Conservation (phyloP, 2,888 invertebrate species). For the Drosophila koepferae region DNA sequence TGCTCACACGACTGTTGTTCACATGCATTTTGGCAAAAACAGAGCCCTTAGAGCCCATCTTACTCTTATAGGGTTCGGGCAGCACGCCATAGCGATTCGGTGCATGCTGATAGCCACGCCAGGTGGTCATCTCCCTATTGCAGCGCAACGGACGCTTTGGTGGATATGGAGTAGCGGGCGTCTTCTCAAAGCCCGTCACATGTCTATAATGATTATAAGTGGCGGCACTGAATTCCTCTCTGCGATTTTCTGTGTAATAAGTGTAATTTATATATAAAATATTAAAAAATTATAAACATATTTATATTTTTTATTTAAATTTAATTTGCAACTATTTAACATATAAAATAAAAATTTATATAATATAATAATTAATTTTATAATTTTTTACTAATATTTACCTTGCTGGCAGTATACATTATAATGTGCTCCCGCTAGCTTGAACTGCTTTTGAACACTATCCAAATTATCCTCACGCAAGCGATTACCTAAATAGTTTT, state of each 20-base stretch:
- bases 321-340: too few species aligned
- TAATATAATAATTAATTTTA: neutral
- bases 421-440: conserved; percentile 60
- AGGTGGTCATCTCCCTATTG: conserved; percentile 51
- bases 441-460: conserved; percentile 50
- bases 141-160: conserved; percentile 36
- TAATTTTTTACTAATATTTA: neutral
- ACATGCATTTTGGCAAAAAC: conserved; percentile 62
- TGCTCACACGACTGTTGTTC: conserved; percentile 33
- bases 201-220: conserved; percentile 53
- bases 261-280: neutral
- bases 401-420: conserved; percentile 53
- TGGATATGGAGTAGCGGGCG: conserved; percentile 41
- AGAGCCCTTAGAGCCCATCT: conserved; percentile 65
- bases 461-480: conserved; percentile 52
- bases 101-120: conserved; percentile 65
- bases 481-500: conserved; percentile 56
- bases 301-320: neutral
- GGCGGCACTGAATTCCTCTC: conserved; percentile 36
- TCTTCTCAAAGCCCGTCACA: conserved; percentile 50
- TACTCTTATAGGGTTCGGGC: conserved; percentile 44
- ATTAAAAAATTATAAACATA: neutral
- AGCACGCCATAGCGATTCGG: conserved; percentile 77
- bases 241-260: conserved; percentile 45
- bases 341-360: neutral